Percentiles rank a stretch among this genome's conserved stretches.
Conservation (phyloP, 2,888 invertebrate genomes). For the Ophion ellenae region DNA sequence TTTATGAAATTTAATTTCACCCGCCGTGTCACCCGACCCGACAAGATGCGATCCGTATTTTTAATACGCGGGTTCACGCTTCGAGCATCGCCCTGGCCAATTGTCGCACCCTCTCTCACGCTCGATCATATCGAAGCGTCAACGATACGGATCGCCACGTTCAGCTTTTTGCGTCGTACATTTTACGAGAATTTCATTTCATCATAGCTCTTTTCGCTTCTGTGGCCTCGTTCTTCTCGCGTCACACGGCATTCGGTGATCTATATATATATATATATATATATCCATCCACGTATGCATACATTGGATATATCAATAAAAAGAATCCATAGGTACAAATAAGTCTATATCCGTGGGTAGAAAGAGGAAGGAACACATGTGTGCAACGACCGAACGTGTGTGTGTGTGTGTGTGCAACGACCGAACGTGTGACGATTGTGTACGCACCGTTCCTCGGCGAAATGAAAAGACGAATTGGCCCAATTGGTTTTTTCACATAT, state of each 20-base stretch:
- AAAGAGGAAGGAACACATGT: too few relatives aligned
- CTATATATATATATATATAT: neutral
- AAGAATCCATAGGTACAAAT: too few relatives aligned
- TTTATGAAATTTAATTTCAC: conserved; percentile 63
- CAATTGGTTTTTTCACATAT: too few relatives aligned
- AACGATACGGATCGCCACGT: conserved; percentile 57
- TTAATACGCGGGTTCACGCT: neutral
- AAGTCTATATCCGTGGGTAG: too few relatives aligned
- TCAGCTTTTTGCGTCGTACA: conserved; percentile 48
- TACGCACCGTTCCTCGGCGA: too few relatives aligned
- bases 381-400: too few relatives aligned
- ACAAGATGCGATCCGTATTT: conserved; percentile 4
- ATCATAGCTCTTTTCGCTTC: conserved; percentile 17
- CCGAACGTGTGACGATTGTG: too few relatives aligned
- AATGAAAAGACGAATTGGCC: too few relatives aligned
- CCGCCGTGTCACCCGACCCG: conserved; percentile 53
- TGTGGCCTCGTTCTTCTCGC: neutral
- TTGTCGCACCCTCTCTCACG: neutral
- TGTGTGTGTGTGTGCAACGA: too few relatives aligned
- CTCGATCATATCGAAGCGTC: conserved; percentile 42
- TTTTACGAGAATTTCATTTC: conserved; percentile 53
- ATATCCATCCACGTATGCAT: neutral
- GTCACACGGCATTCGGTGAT: conserved; percentile 2
- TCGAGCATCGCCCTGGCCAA: neutral
- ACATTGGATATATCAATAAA: too few relatives aligned